phyloP scores from a whole-genome alignment of 1,140 invertebrate species.

The Bombyx mandarina region DNA sequence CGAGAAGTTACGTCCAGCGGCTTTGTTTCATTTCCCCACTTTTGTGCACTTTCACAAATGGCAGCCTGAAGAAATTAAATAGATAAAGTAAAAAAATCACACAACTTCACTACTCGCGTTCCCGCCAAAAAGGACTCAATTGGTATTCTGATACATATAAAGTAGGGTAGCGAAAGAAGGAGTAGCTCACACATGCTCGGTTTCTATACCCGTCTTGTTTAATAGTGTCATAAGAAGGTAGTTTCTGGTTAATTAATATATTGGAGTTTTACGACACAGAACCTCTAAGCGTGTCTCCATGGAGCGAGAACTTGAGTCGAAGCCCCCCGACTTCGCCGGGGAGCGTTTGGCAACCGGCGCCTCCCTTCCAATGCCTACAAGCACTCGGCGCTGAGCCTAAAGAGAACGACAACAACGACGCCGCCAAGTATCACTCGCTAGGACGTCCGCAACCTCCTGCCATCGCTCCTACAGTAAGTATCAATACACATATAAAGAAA shows the following conservation, averaged over 20 bases:
- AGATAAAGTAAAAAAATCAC: too few species aligned
- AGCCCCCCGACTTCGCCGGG: slow-evolving; percentile 58
- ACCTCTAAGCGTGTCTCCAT: slow-evolving; percentile 22
- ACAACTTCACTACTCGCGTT: too few species aligned
- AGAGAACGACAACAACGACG: slow-evolving; percentile 26
- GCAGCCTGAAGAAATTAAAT: too few species aligned
- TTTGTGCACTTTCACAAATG: too few species aligned
- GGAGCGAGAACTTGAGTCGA: slow-evolving; percentile 26
- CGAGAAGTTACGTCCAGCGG: too few species aligned
- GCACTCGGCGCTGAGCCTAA: slow-evolving; percentile 78
- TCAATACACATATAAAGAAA: neutral
- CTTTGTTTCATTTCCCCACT: too few species aligned
- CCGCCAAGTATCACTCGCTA: slow-evolving; percentile 43
- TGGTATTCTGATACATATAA: too few species aligned
- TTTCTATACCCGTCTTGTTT: too few species aligned
- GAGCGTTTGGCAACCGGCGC: slow-evolving; percentile 73
- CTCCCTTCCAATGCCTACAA: slow-evolving; percentile 84
- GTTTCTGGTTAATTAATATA: too few species aligned
- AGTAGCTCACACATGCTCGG: too few species aligned
- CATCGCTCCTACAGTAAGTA: slow-evolving; percentile 18
- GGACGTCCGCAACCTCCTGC: slow-evolving; percentile 32
- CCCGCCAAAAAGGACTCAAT: too few species aligned
- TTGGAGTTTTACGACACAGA: slow-evolving; percentile 18
- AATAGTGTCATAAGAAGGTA: too few species aligned
- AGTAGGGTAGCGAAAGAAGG: neutral